A percentile compares a stretch with the other conserved stretches of the same genome.
Evolutionary conservation across 1,140 invertebrate species (phyloP).

Genomic region (Drosophila sturtevanti): DNA sequence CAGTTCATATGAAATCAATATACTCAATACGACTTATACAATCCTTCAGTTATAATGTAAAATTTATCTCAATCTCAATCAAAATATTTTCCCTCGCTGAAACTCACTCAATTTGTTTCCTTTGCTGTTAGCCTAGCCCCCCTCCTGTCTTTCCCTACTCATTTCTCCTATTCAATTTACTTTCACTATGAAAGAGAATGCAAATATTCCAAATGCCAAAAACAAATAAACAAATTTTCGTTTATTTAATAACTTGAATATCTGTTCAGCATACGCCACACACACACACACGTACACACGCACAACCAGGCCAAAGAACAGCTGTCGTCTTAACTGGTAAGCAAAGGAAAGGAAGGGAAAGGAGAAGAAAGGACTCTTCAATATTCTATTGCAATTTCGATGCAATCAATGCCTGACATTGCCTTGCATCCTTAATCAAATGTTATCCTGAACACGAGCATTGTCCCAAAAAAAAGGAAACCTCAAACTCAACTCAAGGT

Average conservation of each 20-base stretch:
- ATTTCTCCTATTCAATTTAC: constrained; percentile 25
- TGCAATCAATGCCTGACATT: constrained; percentile 37
- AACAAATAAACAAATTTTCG: constrained; percentile 33
- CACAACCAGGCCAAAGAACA: constrained; percentile 27
- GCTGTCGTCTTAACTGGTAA: constrained; percentile 40
- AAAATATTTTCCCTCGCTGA: background rate
- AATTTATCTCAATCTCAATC: background rate
- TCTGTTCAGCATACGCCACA: constrained; percentile 49
- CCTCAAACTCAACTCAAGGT: constrained; percentile 42
- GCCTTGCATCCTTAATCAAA: constrained; percentile 47
- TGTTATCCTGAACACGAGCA: constrained; percentile 8
- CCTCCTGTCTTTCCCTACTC: background rate
- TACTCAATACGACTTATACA: too few relatives aligned
- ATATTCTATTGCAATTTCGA: constrained; percentile 56
- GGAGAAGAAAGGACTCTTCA: constrained; percentile 23
- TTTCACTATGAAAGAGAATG: constrained; percentile 43
- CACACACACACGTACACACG: background rate
- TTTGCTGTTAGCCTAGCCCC: too few relatives aligned
- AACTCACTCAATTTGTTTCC: background rate
- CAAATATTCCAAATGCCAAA: constrained; percentile 31
- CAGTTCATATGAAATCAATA: too few relatives aligned
- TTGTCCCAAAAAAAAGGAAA: constrained; percentile 18
- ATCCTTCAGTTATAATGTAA: too few relatives aligned
- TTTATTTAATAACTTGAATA: constrained; percentile 15
- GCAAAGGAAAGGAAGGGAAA: background rate